These are phyloP conservation scores for Oreochromis tanganicae DNA, from an alignment of 2,113 vertebrate species.

Conservation along the genomic window DNA sequence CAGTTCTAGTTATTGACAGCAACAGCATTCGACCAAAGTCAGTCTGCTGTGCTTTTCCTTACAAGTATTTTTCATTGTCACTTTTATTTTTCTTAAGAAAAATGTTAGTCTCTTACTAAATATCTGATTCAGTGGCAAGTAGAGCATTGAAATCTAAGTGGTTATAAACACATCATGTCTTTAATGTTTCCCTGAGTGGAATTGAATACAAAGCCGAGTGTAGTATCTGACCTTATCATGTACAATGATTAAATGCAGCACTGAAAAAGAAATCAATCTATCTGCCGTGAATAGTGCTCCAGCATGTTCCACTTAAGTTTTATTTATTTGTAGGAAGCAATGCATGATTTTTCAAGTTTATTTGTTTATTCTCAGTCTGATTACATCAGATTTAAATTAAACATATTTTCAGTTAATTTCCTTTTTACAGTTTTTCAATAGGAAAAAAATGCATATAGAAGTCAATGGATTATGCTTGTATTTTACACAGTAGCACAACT, in stretches of 20 bases:
- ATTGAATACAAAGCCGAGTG: neutral
- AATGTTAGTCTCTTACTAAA: neutral
- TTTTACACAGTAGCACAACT: neutral
- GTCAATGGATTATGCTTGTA: neutral
- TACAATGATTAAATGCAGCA: neutral
- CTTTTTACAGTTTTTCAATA: neutral
- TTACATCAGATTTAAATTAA: neutral
- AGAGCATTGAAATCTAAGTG: neutral
- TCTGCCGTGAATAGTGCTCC: neutral
- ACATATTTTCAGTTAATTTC: neutral
- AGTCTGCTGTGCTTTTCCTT: neutral
- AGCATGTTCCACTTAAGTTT: neutral
- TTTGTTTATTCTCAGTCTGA: neutral
- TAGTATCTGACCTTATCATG: constrained; percentile 17
- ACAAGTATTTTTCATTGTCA: neutral
- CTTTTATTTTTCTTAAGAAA: neutral
- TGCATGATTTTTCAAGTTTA: neutral
- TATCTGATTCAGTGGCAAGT: neutral
- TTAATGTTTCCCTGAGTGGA: neutral
- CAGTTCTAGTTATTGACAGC: constrained; percentile 1
- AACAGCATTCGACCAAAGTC: neutral
- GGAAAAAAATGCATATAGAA: neutral
- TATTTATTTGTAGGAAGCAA: neutral
- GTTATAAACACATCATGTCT: neutral
- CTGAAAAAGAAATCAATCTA: neutral